Percentiles rank a stretch among this genome's conserved stretches.
Evolutionary conservation across 1,140 invertebrate species (phyloP).

Genomic region (Bombus polaris): DNA sequence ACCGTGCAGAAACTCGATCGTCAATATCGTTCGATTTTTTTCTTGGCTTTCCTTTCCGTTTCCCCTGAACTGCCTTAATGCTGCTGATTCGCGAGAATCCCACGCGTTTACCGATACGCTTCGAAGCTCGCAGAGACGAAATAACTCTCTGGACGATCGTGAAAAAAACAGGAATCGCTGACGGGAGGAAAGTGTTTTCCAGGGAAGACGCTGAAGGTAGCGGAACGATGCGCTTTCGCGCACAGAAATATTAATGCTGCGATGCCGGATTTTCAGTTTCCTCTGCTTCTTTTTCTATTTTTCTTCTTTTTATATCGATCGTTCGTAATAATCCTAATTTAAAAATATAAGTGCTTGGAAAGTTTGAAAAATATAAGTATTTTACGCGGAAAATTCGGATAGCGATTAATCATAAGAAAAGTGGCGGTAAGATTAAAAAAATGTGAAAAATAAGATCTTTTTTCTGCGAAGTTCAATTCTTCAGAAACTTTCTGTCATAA

Average conservation of each 20-base stretch:
- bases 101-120: constrained; percentile 36
- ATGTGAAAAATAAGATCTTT: neutral
- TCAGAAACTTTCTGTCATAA: no score
- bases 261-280: no score
- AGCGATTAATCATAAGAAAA: no score
- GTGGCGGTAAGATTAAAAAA: no score
- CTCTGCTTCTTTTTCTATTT: neutral
- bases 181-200: constrained; percentile 13
- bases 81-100: constrained; percentile 29
- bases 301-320: neutral
- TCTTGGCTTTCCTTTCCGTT: neutral
- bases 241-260: neutral
- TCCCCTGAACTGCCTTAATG: neutral
- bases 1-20: neutral
- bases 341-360: neutral
- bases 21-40: constrained; percentile 18
- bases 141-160: constrained; percentile 12
- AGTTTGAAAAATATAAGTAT: neutral
- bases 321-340: neutral
- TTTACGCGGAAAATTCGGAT: neutral
- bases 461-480: neutral
- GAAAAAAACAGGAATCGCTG: constrained; percentile 16
- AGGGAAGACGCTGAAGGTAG: neutral
- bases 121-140: constrained; percentile 15
- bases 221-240: neutral